A percentile compares a stretch with the other conserved stretches of the same genome.
Evolutionary conservation across 92 coral and sea anemone species (phyloP).

Genomic region (Epizoanthus ramosus): DNA sequence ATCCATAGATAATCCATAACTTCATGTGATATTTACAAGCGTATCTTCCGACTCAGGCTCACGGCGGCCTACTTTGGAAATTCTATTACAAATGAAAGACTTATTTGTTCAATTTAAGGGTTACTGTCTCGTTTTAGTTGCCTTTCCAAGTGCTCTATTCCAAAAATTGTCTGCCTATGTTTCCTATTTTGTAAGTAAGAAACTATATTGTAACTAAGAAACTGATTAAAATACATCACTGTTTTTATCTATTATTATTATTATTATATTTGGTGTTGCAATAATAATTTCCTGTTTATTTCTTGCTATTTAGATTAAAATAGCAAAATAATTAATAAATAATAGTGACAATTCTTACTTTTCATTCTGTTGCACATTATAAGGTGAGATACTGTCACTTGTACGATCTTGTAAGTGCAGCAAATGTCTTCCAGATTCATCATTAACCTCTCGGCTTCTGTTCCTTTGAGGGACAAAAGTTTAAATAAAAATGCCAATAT

Average conservation of each 20-base stretch:
- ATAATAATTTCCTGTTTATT: background rate
- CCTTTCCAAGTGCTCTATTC: too few relatives aligned
- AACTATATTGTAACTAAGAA: background rate
- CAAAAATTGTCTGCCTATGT: background rate
- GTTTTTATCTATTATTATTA: too few relatives aligned
- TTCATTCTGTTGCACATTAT: background rate
- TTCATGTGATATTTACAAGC: too few relatives aligned
- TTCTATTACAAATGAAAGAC: too few relatives aligned
- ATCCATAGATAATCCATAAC: too few relatives aligned
- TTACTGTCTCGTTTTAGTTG: too few relatives aligned
- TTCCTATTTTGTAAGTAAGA: background rate
- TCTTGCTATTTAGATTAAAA: background rate
- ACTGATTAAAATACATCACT: background rate
- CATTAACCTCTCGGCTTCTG: background rate
- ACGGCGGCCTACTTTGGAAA: too few relatives aligned
- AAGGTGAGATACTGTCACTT: background rate
- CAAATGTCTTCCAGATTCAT: background rate
- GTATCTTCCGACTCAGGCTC: too few relatives aligned
- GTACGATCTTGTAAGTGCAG: background rate
- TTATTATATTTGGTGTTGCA: too few relatives aligned
- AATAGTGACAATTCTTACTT: background rate
- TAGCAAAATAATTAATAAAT: slow-evolving; percentile 12
- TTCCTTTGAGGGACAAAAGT: slow-evolving; percentile 15
- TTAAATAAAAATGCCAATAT: background rate
- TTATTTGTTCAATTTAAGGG: too few relatives aligned